A percentile compares a stretch with the other conserved stretches of the same genome.
Conservation (phyloP, 2,113 vertebrate genomes). For the Daphoenositta chrysoptera region DNA sequence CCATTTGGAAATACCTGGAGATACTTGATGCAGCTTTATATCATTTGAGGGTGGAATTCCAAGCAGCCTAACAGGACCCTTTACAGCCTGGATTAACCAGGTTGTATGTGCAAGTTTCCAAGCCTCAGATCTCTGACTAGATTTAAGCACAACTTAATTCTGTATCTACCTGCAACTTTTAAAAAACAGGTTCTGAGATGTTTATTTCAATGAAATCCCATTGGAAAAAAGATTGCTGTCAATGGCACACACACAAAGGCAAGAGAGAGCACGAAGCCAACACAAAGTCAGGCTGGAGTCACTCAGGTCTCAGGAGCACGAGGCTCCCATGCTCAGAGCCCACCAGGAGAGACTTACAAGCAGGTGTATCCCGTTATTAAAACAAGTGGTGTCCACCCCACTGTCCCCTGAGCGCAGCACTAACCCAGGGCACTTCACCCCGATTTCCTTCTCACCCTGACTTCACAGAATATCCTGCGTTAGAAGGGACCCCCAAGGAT, state of each 20-base stretch:
- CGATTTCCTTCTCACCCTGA: not conserved
- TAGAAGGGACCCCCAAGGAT: not conserved
- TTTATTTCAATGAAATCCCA: not conserved
- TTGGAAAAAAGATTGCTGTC: not conserved
- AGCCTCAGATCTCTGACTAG: not conserved
- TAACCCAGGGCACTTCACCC: too few species aligned
- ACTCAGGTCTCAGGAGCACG: not conserved
- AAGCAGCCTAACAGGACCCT: not conserved
- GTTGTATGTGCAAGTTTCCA: not conserved
- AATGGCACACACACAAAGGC: not conserved
- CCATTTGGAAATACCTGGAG: not conserved
- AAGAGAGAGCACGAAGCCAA: not conserved
- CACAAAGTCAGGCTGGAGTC: not conserved
- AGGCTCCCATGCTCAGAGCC: not conserved
- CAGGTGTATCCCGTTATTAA: not conserved
- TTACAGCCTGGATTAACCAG: not conserved
- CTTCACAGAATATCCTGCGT: not conserved
- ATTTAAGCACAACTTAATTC: not conserved
- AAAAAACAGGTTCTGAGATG: not conserved
- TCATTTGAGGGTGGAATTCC: not conserved
- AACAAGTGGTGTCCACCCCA: not conserved
- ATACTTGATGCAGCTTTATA: not conserved
- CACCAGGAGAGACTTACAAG: too few species aligned
- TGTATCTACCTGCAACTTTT: not conserved
- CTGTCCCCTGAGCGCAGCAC: not conserved